Evolutionary conservation across 2,113 vertebrate species (phyloP).

Genomic region (Dipodomys merriami): DNA sequence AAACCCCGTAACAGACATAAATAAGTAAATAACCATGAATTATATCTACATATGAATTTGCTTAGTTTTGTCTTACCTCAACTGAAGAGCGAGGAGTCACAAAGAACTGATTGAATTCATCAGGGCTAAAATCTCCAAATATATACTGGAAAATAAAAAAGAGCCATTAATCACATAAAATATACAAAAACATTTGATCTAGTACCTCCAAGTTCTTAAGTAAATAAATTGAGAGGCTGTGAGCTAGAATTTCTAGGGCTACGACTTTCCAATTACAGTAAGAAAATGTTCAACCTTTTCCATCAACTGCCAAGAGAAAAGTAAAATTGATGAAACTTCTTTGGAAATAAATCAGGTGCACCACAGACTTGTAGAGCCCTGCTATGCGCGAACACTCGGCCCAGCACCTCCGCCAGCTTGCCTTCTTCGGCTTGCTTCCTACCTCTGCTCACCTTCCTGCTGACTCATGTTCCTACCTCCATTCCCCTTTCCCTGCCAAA

Average conservation of each 20-base stretch:
- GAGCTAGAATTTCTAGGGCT: neutral
- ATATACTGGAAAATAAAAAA: conserved; percentile 91
- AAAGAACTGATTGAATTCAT: conserved; percentile 99
- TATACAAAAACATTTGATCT: neutral
- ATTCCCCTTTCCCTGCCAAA: neutral
- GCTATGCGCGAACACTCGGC: neutral
- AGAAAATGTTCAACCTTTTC: conserved; percentile 15
- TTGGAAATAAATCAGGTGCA: neutral
- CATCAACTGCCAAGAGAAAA: neutral
- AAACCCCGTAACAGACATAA: no score
- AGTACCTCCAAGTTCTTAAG: neutral
- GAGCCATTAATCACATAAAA: conserved; percentile 56
- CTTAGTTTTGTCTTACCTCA: conserved; percentile 92
- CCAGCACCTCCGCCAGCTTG: no score
- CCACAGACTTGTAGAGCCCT: neutral
- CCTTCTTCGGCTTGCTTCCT: no score
- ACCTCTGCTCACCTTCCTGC: neutral
- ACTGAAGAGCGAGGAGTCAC: conserved; percentile 98
- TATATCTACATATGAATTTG: neutral
- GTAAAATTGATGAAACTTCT: neutral
- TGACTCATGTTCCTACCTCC: conserved; percentile 20
- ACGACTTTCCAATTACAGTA: neutral
- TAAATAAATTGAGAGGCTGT: neutral
- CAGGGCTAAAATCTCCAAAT: conserved; percentile 99
- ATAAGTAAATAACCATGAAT: neutral